Evolutionary conservation across 2,113 vertebrate species (phyloP), one percentile per base, ranked within the genome.

Genomic region (Miniopterus natalensis): DNA sequence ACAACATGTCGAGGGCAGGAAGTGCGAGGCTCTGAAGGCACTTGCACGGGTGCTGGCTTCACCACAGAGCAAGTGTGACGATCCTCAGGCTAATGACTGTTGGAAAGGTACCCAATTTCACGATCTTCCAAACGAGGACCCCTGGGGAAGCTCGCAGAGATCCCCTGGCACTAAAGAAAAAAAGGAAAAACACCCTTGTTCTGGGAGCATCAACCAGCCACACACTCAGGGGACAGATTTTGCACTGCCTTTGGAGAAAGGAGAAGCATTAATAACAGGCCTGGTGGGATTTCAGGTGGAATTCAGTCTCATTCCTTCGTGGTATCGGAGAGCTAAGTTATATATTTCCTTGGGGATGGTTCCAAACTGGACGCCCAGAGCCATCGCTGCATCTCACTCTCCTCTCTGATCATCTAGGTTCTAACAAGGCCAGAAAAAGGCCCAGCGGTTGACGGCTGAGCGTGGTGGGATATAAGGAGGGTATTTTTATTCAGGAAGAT

Each of bases 31-130:
- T 36, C 21, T 20, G 51, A 92, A 74, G 77, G 5, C 23, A 31
- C 25, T 57, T 36, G 0, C 8, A 18, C 11, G 21, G 42, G 87
- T 23, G 0, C 3, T 10, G 45, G 29, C 73, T 81, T 36, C 36
- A 2, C 61, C 8, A 14, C 27, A 0, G 29, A 78, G 57, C n/a
- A 61, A 9, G 73, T 23, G 29, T 10, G 47, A 31, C 87, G 29
- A 68, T 96, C 97, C 75, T 70, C 36, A 49, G 81, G 20, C 17
- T 84, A 57, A 78, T 74, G n/a, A 36, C 23, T 47, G 18, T 87
- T 68, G 65, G 29, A 73, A 94, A 95, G 68, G 92, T 96, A 42
- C 87, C 93, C 14, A 31, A 2, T 65, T 73, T 27, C 20, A 21
- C 40, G 59, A 12, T 15, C 63, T 92, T 74, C 84, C 15, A 47